These are phyloP conservation scores for Nematostella vectensis DNA, from an alignment of 92 coral and sea anemone genomes.

Conservation along the genomic window DNA sequence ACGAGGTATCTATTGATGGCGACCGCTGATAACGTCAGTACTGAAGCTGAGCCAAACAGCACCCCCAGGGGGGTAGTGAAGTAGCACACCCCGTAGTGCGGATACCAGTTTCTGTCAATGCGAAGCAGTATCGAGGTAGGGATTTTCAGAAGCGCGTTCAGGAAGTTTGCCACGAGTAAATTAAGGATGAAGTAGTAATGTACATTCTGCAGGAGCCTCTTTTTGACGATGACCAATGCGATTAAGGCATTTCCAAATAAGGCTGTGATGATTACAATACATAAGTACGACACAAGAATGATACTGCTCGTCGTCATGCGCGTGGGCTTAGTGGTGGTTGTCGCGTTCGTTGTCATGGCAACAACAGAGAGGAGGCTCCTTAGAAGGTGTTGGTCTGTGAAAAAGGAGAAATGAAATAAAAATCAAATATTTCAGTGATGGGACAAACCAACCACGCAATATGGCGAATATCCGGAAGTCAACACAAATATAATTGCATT, in stretches of 20 bases:
- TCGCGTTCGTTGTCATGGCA: constrained; percentile 29
- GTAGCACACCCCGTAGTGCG: constrained; percentile 75
- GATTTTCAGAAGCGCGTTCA: constrained; percentile 80
- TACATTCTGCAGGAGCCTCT: constrained; percentile 67
- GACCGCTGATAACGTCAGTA: constrained; percentile 76
- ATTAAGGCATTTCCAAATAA: constrained; percentile 63
- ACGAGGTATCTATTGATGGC: constrained; percentile 87
- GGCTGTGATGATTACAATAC: constrained; percentile 57
- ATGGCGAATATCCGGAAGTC: no score
- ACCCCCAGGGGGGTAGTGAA: constrained; percentile 96
- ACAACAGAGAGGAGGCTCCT: background rate
- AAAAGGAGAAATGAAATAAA: background rate
- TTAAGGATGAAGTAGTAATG: constrained; percentile 87
- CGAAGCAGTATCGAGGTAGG: constrained; percentile 72
- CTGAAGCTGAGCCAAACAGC: constrained; percentile 95
- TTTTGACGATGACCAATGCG: constrained; percentile 59
- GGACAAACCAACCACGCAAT: no score
- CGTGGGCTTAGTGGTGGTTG: constrained; percentile 25
- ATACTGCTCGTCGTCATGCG: constrained; percentile 40
- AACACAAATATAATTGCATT: no score
- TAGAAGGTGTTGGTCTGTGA: background rate
- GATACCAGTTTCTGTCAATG: constrained; percentile 88
- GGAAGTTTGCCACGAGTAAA: constrained; percentile 67
- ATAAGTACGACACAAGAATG: constrained; percentile 57
- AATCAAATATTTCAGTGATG: no score